Percentiles rank a stretch among this genome's conserved stretches.
These are phyloP conservation scores for Microcebus murinus DNA, from an alignment of 2,113 vertebrate genomes.

Conservation along the genomic window DNA sequence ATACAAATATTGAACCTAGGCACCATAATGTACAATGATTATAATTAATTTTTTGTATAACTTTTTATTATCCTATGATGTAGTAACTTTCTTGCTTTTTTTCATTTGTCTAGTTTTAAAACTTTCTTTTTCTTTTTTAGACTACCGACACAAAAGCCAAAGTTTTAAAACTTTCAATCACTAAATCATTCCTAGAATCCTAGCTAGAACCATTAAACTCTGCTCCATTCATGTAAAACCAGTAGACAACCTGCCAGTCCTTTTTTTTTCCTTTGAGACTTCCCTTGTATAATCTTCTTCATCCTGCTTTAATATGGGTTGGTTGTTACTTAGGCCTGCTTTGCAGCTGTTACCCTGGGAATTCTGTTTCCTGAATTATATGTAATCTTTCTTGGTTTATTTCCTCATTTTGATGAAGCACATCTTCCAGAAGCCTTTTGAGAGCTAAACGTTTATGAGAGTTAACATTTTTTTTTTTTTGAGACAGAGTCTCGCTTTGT, in stretches of 20 bases:
- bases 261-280: neutral
- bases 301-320: neutral
- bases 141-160: too few relatives aligned
- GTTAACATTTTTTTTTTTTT: neutral
- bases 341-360: neutral
- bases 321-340: neutral
- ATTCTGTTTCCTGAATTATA: neutral
- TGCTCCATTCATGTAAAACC: neutral
- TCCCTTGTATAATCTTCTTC: neutral
- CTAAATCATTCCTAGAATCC: neutral
- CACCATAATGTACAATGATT: neutral
- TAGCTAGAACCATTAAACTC: neutral
- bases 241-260: neutral
- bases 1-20: neutral
- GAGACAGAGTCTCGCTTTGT: too few relatives aligned
- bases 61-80: neutral
- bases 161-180: neutral
- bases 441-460: neutral
- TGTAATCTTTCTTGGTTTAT: neutral
- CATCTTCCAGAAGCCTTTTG: neutral
- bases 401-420: neutral
- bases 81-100: neutral
- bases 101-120: neutral
- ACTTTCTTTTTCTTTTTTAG: too few relatives aligned
- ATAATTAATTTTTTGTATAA: too few relatives aligned